Evolutionary conservation across 1,140 invertebrate species (phyloP), one percentile per base, ranked within the genome.

Genomic region (Arion vulgaris): DNA sequence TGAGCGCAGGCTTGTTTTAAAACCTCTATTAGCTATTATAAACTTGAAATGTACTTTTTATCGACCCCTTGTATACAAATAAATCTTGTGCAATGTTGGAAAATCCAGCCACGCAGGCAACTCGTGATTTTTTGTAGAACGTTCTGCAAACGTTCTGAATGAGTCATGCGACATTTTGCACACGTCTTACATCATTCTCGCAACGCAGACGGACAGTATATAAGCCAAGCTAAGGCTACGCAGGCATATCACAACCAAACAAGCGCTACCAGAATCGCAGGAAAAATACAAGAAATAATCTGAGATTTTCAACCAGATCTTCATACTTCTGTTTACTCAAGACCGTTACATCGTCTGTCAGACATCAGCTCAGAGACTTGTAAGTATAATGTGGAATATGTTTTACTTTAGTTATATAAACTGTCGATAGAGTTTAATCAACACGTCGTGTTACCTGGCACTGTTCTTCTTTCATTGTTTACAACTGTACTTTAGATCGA

Each of bases 91-190:
- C n/a, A n/a, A n/a, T n/a, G n/a, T n/a, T n/a, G n/a, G 41, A 76
- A 76, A 76, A 19, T 76, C 15, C 74, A 53, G 74, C 74, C 74
- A 76, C 74, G 74, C 74, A 76, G 74, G 11, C 41, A 57, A 28
- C 45, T 28, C 45, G 45, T 76, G 74, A 76, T 19, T 53, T 28
- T n/a, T n/a, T n/a, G n/a, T n/a, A n/a, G n/a, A n/a, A n/a, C 45
- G 28, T 53, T 15, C 32, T 7, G 4, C 11, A 28, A 66, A 66
- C 62, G 28, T 66, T 66, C 62, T 66, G n/a, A 13, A 11, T 76
- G 74, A 76, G 74, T 76, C 74, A 76, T 76, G 74, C 74, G 74
- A 76, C 74, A 28, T 39, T 41, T 73, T 73, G 71, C 71, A 73
- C 23, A 73, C 38, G 38, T 26, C 1, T 76, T 76, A 19, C 74